These are phyloP conservation scores for Liodrosophila aerea DNA, from an alignment of 2,888 invertebrate genomes.

Conservation along the genomic window DNA sequence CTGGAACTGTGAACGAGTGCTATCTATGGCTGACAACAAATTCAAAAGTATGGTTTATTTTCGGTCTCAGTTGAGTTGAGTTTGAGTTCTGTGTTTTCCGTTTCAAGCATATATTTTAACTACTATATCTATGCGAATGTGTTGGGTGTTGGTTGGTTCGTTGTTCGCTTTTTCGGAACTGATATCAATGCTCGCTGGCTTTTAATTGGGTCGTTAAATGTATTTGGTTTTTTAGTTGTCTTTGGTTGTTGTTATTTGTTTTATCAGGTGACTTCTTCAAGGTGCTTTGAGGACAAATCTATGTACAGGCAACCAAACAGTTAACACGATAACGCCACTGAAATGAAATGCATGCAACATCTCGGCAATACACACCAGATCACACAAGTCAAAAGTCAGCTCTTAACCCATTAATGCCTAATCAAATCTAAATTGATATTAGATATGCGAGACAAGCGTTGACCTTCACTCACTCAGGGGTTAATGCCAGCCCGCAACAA, in stretches of 20 bases:
- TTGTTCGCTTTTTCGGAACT: slow-evolving; percentile 30
- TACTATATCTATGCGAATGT: slow-evolving; percentile 62
- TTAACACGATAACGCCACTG: slow-evolving; percentile 13
- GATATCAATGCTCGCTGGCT: slow-evolving; percentile 69
- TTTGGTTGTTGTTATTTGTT: too few relatives aligned
- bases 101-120: slow-evolving; percentile 61
- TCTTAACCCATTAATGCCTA: slow-evolving; percentile 72
- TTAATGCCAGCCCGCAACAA: slow-evolving; percentile 15
- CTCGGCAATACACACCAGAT: background rate
- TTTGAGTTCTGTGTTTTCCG: slow-evolving; percentile 21
- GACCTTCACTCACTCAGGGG: slow-evolving; percentile 44
- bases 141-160: slow-evolving; percentile 21
- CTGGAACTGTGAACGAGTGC: slow-evolving; percentile 23
- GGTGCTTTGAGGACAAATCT: slow-evolving; percentile 55
- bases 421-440: slow-evolving; percentile 66
- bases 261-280: slow-evolving; percentile 67
- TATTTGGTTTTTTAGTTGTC: slow-evolving; percentile 36
- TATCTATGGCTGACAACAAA: slow-evolving; percentile 50
- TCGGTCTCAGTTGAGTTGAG: slow-evolving; percentile 17
- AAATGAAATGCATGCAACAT: slow-evolving; percentile 15
- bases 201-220: slow-evolving; percentile 78
- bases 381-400: slow-evolving; percentile 50
- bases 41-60: slow-evolving; percentile 36
- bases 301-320: background rate
- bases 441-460: slow-evolving; percentile 54